Evolutionary conservation across 2,797 vertebrate species (phyloP).

Genomic region (Lates japonicus): DNA sequence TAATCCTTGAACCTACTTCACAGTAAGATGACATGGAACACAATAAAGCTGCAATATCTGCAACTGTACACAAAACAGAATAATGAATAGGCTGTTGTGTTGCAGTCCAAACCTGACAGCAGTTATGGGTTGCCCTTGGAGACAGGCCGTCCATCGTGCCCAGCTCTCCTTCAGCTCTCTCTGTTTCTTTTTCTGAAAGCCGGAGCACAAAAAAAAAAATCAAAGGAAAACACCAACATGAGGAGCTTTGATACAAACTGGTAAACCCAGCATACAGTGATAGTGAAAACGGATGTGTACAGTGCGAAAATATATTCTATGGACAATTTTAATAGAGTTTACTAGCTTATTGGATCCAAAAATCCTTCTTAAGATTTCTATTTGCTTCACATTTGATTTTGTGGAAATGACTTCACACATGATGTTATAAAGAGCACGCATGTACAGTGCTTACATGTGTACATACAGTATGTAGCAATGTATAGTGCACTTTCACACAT

Average conservation of each 20-base stretch:
- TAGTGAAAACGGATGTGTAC: conserved; percentile 12
- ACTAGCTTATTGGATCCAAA: background rate
- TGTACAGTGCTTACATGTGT: conserved; percentile 11
- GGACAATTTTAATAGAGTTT: background rate
- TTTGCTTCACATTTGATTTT: background rate
- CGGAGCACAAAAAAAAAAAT: conserved; percentile 20
- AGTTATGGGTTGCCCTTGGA: conserved; percentile 87
- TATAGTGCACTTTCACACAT: conserved; percentile 18
- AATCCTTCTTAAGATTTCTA: background rate
- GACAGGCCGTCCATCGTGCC: conserved; percentile 89
- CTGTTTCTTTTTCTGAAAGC: conserved; percentile 83
- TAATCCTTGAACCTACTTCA: conserved; percentile 48
- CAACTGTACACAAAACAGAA: conserved; percentile 48
- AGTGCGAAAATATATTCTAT: background rate
- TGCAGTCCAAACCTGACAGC: conserved; percentile 89
- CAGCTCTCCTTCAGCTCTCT: conserved; percentile 85
- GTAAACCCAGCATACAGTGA: background rate
- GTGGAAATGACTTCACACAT: background rate
- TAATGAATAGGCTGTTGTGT: conserved; percentile 68
- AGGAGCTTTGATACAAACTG: conserved; percentile 25
- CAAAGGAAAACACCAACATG: background rate
- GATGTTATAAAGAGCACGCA: background rate
- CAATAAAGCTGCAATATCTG: conserved; percentile 51
- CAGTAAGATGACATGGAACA: conserved; percentile 36
- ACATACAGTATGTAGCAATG: background rate